Conservation (phyloP, 2,797 vertebrate genomes). For the Sciaenops ocellatus region DNA sequence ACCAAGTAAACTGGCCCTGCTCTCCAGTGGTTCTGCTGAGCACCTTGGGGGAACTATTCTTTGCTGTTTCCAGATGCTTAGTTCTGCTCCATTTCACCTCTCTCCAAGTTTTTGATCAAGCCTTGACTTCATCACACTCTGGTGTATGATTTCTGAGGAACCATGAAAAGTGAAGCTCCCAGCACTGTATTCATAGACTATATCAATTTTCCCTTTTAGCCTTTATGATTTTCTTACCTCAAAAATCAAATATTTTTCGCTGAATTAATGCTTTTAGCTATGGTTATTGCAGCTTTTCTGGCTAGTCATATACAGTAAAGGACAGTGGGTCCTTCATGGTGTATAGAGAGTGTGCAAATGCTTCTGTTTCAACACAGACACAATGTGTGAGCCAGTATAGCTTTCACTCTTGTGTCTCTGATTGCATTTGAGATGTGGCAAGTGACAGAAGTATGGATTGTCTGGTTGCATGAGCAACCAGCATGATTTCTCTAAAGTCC, state of each 20-base stretch:
- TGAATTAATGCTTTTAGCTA: conserved; percentile 30
- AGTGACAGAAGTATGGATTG: conserved; percentile 81
- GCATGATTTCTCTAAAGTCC: conserved; percentile 66
- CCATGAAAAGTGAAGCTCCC: conserved; percentile 65
- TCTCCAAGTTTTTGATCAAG: conserved; percentile 75
- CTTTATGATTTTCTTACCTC: conserved; percentile 2
- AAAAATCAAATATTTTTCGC: conserved; percentile 31
- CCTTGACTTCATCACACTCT: conserved; percentile 76
- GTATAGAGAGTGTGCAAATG: conserved; percentile 25
- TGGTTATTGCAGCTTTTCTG: conserved; percentile 24
- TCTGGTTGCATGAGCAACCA: conserved; percentile 74
- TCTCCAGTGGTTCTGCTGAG: conserved; percentile 68
- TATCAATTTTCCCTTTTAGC: conserved; percentile 37
- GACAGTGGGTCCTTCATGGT: conserved; percentile 27
- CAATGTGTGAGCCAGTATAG: conserved; percentile 36
- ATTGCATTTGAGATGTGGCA: conserved; percentile 75
- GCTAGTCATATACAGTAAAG: conserved; percentile 29
- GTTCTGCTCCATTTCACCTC: conserved; percentile 80
- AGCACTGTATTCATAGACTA: conserved; percentile 24
- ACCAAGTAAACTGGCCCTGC: conserved; percentile 68
- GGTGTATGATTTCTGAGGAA: conserved; percentile 71
- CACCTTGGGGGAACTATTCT: conserved; percentile 75
- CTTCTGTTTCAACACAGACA: conserved; percentile 45
- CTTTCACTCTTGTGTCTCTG: conserved; percentile 61
- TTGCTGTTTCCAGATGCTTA: conserved; percentile 81